These are phyloP conservation scores for Caenorhabditis sp. DNA, from an alignment of 2,888 invertebrate genomes.

Conservation along the genomic window DNA sequence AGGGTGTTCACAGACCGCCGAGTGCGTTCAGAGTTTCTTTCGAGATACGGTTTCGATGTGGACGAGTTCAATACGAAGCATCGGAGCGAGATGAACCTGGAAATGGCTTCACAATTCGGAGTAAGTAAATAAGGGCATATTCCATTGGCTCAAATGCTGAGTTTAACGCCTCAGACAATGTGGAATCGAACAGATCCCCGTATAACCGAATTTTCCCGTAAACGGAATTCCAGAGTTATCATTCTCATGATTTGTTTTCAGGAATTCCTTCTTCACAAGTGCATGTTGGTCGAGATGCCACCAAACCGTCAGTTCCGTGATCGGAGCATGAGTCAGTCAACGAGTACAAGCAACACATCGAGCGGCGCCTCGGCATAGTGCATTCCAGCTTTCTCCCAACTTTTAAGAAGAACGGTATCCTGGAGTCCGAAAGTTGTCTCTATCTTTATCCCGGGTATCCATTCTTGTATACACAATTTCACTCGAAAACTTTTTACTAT, in stretches of 20 bases:
- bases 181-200: no score
- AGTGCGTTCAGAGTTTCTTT: conserved; percentile 66
- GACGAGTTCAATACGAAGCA: conserved; percentile 47
- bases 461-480: background rate
- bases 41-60: conserved; percentile 64
- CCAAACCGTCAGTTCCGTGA: conserved; percentile 72
- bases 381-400: background rate
- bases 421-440: background rate
- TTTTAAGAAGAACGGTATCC: conserved; percentile 28
- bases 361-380: conserved; percentile 14
- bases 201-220: no score
- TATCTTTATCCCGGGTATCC: conserved; percentile 20
- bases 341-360: conserved; percentile 54
- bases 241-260: conserved; percentile 37
- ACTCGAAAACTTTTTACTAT: background rate
- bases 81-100: conserved; percentile 63
- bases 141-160: no score
- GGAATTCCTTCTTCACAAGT: conserved; percentile 71
- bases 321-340: conserved; percentile 69
- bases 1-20: conserved; percentile 68
- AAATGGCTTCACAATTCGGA: conserved; percentile 64
- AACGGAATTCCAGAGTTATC: background rate
- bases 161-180: no score
- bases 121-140: no score
- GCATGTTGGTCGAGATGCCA: conserved; percentile 67